These are phyloP conservation scores for Ochotona curzoniae DNA, from an alignment of 2,113 vertebrate genomes.

Conservation along the genomic window DNA sequence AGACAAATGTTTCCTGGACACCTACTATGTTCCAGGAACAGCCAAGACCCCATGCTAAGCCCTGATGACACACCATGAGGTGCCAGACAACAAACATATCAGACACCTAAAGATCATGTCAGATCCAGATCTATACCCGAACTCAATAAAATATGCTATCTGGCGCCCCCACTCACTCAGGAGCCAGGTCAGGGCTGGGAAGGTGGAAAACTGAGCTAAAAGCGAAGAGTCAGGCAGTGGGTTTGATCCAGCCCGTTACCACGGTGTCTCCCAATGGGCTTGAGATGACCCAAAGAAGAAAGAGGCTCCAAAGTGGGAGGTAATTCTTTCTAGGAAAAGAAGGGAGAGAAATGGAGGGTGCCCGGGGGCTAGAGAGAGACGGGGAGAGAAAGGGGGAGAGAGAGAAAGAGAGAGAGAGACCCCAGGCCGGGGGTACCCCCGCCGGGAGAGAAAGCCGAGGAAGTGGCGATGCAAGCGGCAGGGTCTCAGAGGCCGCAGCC, in stretches of 20 bases:
- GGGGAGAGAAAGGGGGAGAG: constrained; percentile 14
- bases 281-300: constrained; percentile 46
- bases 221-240: background rate
- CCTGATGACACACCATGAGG: background rate
- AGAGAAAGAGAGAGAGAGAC: constrained; percentile 66
- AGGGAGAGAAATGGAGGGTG: constrained; percentile 68
- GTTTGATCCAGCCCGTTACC: background rate
- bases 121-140: background rate
- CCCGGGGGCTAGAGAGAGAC: background rate
- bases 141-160: constrained; percentile 25
- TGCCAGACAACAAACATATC: constrained; percentile 24
- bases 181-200: background rate
- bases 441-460: background rate
- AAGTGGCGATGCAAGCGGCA: background rate
- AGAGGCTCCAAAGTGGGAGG: constrained; percentile 46
- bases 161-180: constrained; percentile 2
- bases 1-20: constrained; percentile 33
- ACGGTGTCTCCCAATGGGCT: constrained; percentile 22
- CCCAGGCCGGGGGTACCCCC: constrained; percentile 11
- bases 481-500: constrained; percentile 48
- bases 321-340: constrained; percentile 80
- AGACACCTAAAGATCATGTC: background rate
- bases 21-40: constrained; percentile 19
- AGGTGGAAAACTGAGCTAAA: background rate
- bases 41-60: background rate